These are phyloP conservation scores for Ylistrum balloti DNA, from an alignment of 1,140 invertebrate species.

Conservation along the genomic window DNA sequence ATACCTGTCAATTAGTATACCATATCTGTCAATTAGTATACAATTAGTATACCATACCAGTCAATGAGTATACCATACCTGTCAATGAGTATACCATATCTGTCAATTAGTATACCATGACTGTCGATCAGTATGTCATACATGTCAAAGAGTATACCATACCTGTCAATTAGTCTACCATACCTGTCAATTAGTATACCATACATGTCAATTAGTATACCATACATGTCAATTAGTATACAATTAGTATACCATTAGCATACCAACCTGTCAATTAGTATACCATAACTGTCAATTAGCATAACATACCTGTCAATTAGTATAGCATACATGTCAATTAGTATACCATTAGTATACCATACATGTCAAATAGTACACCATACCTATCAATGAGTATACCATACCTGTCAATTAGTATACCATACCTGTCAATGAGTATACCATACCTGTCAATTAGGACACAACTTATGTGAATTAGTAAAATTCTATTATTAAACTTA, in stretches of 20 bases:
- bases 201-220: background rate
- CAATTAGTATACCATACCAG: background rate
- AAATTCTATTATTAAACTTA: background rate
- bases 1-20: no score
- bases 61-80: constrained; percentile 40
- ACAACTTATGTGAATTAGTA: background rate
- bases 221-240: background rate
- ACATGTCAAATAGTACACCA: no score
- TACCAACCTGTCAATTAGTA: background rate
- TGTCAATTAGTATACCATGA: background rate
- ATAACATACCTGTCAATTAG: no score
- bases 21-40: no score
- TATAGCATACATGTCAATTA: no score
- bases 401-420: background rate
- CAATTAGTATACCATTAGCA: background rate
- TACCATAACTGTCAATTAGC: no score
- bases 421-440: constrained; percentile 16
- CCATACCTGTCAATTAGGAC: background rate
- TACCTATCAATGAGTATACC: background rate
- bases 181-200: background rate
- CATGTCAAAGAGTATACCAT: background rate
- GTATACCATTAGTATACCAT: no score
- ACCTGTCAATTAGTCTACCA: background rate
- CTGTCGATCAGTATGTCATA: background rate
- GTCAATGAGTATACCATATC: background rate